phyloP scores from a whole-genome alignment of 2,113 vertebrate genomes.

The Myanophis thanlyinensis region DNA sequence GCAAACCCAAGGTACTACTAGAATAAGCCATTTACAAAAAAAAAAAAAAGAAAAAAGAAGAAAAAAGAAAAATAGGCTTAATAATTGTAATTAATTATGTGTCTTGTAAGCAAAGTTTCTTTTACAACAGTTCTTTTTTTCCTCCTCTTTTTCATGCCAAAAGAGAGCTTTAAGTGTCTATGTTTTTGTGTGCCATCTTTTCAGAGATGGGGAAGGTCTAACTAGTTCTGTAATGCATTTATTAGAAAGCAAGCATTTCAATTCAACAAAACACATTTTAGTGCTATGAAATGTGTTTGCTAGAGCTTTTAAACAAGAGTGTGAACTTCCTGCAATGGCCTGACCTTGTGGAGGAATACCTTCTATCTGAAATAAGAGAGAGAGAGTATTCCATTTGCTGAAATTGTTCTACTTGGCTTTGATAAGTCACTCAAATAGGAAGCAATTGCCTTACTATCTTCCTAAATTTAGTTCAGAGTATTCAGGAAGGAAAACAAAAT shows the following conservation, averaged over 20 bases:
- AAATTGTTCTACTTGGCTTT: not conserved
- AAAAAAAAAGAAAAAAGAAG: not conserved
- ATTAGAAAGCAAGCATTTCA: not conserved
- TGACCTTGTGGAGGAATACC: not conserved
- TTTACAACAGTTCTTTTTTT: not conserved
- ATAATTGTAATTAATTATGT: not conserved
- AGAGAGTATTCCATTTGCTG: not conserved
- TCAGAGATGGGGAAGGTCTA: not conserved
- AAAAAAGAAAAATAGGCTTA: not conserved
- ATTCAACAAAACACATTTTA: not conserved
- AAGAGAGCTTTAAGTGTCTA: not conserved
- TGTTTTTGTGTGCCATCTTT: not conserved
- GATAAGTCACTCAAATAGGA: conserved; percentile 1
- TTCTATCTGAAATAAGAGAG: not conserved
- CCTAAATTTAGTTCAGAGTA: not conserved
- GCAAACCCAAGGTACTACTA: not conserved
- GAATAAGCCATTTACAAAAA: not conserved
- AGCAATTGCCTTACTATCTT: not conserved
- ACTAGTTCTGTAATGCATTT: not conserved
- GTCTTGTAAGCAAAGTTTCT: not conserved
- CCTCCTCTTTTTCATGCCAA: not conserved
- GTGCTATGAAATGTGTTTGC: not conserved
- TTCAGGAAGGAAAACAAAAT: not conserved
- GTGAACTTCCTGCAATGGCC: not conserved
- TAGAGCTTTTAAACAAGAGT: not conserved